Evolutionary conservation across 2,888 invertebrate genomes (phyloP), one percentile per base, ranked within the genome.

Genomic region (Cordylochernes scorpioides): DNA sequence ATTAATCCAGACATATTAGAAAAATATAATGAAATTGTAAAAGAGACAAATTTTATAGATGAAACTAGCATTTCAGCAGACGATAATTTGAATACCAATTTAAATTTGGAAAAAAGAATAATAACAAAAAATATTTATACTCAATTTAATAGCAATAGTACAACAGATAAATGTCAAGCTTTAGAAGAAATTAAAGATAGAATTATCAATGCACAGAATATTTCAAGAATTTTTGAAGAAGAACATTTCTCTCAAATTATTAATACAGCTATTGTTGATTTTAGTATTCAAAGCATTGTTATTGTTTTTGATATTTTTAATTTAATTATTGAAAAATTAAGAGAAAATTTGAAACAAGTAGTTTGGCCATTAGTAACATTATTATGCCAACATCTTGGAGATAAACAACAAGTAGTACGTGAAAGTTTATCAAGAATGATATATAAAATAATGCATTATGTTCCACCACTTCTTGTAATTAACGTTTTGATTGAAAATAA

Each of bases 241-340:
- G 65, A 67, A 43, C 57, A 63, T 41, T 52, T 68, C 26, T n/a
- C n/a, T n/a, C 56, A 61, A 35, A 52, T 53, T 10, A 55, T 61
- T 17, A 49, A 72, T 17, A 29, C 30, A 16, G 32, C 33, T 12
- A 31, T 26, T 5, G 28, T 28, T 6, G 35, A 35, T 24, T 33
- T 33, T 14, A 27, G 27, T 13, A 46, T 54, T 26, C 55, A 68
- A 27, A 63, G 67, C 3, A 59, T 65, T 47, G 54, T 71, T 44
- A 60, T 63, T 39, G 58, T 63, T 16, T 59, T 71, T 35, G 55
- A 72, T 32, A 59, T 64, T 41, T 63, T 67, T 16, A 48, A 51
- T 17, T 39, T 52, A 8, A 42, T 59, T n/a, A 53, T 58, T 5
- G 52, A 53, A 24, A 50, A 52, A 30, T 43, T 59, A 27, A 49